A percentile compares a stretch with the other conserved stretches of the same genome.
phyloP scores from a whole-genome alignment of 2,113 vertebrate species.

The Dryoscopus gambensis region DNA sequence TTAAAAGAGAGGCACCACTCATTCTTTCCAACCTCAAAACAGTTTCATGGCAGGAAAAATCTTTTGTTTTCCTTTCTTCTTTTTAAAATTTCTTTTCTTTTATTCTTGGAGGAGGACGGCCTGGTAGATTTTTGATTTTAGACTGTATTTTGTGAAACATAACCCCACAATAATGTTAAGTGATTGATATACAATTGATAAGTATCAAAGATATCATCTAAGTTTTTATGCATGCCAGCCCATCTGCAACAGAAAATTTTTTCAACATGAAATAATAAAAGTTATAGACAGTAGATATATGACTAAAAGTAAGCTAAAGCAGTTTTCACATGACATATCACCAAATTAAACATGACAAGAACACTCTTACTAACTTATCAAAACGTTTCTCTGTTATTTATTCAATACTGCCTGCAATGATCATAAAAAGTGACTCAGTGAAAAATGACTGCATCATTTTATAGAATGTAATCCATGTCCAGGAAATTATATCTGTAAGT shows the following conservation, averaged over 20 bases:
- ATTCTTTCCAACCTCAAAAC: not conserved
- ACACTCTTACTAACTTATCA: not conserved
- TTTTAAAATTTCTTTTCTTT: not conserved
- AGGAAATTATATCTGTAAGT: not conserved
- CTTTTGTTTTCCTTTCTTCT: not conserved
- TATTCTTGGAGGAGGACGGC: not conserved
- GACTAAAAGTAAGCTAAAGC: not conserved
- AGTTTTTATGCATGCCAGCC: not conserved
- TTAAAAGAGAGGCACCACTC: not conserved
- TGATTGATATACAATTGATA: not conserved
- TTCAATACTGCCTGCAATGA: not conserved
- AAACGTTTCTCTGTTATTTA: not conserved
- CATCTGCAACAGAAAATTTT: not conserved
- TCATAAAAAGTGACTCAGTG: not conserved
- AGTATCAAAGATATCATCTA: not conserved
- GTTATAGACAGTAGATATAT: not conserved
- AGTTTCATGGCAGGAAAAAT: not conserved
- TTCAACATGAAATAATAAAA: not conserved
- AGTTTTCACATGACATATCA: not conserved
- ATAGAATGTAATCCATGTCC: not conserved
- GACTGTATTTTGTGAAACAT: not conserved
- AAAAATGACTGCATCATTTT: not conserved
- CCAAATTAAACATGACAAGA: not conserved
- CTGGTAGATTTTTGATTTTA: not conserved
- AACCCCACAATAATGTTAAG: not conserved